Conservation (phyloP, 1,140 invertebrate genomes). For the Drosophila arawakana region DNA sequence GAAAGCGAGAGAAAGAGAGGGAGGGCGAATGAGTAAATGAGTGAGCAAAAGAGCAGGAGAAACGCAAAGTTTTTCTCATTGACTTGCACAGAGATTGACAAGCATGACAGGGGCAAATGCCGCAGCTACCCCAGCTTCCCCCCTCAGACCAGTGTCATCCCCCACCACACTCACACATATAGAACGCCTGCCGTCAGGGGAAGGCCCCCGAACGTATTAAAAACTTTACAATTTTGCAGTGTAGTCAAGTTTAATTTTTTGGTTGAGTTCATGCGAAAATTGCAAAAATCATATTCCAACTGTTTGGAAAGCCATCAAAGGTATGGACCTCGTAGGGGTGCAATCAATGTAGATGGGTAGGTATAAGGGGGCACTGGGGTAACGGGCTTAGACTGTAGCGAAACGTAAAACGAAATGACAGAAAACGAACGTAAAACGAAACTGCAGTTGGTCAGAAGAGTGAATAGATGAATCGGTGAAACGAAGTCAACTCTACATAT, state of each 20-base stretch:
- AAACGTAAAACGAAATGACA: slow-evolving; percentile 49
- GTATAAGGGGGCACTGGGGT: background rate
- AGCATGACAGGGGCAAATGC: slow-evolving; percentile 59
- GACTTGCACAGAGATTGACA: slow-evolving; percentile 71
- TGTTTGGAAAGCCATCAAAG: slow-evolving; percentile 80
- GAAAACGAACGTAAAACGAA: slow-evolving; percentile 48
- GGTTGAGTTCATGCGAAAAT: slow-evolving; percentile 81
- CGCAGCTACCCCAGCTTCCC: slow-evolving; percentile 12
- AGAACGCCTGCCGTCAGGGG: slow-evolving; percentile 3
- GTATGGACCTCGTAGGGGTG: slow-evolving; percentile 46
- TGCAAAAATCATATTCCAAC: slow-evolving; percentile 82
- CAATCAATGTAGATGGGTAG: slow-evolving; percentile 8
- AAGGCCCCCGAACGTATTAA: slow-evolving; percentile 65
- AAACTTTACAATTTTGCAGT: slow-evolving; percentile 79
- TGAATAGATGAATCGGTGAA: background rate
- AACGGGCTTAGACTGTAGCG: slow-evolving; percentile 48
- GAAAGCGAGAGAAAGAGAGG: slow-evolving; percentile 5
- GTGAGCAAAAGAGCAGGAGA: slow-evolving; percentile 11
- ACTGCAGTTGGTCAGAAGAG: slow-evolving; percentile 42
- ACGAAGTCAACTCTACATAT: too few species aligned
- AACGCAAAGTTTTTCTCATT: slow-evolving; percentile 57
- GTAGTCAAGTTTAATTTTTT: slow-evolving; percentile 82
- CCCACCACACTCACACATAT: slow-evolving; percentile 13
- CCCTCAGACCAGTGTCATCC: background rate
- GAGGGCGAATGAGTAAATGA: slow-evolving; percentile 32